Evolutionary conservation across 2,113 vertebrate species (phyloP).

Genomic region (Charina bottae): DNA sequence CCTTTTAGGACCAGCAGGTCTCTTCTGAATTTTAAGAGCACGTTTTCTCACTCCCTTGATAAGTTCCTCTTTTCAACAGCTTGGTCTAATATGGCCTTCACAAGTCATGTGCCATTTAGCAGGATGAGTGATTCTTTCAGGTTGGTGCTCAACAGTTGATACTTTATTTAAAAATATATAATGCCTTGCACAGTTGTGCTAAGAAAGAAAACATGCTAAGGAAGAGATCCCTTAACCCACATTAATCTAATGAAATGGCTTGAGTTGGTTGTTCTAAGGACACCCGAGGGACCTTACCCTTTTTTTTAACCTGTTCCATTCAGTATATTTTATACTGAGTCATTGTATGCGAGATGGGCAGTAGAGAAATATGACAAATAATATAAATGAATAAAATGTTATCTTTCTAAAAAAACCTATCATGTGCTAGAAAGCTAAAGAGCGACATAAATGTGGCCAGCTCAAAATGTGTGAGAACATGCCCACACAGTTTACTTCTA

Average conservation of each 20-base stretch:
- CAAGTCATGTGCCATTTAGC: neutral
- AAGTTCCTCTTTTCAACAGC: neutral
- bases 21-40: neutral
- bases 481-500: neutral
- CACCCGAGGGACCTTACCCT: neutral
- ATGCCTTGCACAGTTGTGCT: neutral
- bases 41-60: neutral
- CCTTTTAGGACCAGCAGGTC: neutral
- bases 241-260: neutral
- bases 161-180: constrained; percentile 1
- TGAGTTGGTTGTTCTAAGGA: neutral
- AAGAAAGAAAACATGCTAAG: neutral
- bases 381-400: neutral
- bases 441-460: neutral
- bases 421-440: neutral
- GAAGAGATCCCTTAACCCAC: neutral
- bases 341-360: no score
- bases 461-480: neutral
- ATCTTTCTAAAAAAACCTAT: neutral
- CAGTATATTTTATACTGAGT: neutral
- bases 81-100: neutral
- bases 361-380: no score
- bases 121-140: constrained; percentile 13
- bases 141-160: constrained; percentile 3
- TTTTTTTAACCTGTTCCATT: neutral